Conservation (phyloP, 2,888 invertebrate species). For the Xestia rhomboidea region DNA sequence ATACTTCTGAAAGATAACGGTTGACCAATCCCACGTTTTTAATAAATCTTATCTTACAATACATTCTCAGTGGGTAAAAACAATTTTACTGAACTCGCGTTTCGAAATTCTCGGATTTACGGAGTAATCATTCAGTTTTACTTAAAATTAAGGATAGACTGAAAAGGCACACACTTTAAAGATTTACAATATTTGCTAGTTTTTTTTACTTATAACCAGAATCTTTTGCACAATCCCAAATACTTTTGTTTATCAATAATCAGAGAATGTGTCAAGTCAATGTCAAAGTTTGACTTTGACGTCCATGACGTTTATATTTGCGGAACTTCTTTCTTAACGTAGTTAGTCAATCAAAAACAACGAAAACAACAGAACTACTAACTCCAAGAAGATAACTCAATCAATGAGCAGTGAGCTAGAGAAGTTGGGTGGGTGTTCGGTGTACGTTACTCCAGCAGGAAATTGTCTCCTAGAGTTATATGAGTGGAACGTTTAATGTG, state of each 20-base stretch:
- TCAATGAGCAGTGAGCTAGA: too few relatives aligned
- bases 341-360: too few relatives aligned
- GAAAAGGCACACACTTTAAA: not conserved
- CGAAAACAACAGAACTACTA: too few relatives aligned
- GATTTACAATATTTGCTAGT: slow-evolving; percentile 4
- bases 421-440: not conserved
- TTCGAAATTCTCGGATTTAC: slow-evolving; percentile 3
- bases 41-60: slow-evolving; percentile 46
- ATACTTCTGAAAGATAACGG: slow-evolving; percentile 46
- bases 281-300: slow-evolving; percentile 12
- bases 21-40: slow-evolving; percentile 30
- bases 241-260: not conserved
- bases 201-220: not conserved
- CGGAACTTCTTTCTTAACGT: not conserved
- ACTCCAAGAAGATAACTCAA: not conserved
- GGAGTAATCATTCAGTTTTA: not conserved
- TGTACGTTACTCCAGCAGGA: too few relatives aligned
- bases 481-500: too few relatives aligned
- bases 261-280: not conserved
- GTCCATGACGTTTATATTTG: not conserved
- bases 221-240: not conserved
- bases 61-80: slow-evolving; percentile 20
- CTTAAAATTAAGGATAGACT: not conserved
- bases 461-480: too few relatives aligned
- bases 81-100: not conserved